These are phyloP conservation scores for Podabrus alpinus DNA, from an alignment of 2,888 invertebrate species.

Conservation along the genomic window DNA sequence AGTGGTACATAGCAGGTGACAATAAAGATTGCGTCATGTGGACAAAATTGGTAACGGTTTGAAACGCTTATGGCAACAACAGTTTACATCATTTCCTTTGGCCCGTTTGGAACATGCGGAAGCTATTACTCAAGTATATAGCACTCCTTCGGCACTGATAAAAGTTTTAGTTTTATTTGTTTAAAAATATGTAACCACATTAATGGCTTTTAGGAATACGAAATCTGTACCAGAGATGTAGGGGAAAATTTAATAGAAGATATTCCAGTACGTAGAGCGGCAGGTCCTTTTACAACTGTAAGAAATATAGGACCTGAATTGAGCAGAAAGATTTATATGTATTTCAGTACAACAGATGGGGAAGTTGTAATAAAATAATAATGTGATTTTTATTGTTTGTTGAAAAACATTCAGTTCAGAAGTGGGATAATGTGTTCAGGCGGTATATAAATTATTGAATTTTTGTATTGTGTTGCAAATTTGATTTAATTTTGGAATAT, in stretches of 20 bases:
- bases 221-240: slow-evolving; percentile 56
- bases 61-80: slow-evolving; percentile 81
- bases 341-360: slow-evolving; percentile 70
- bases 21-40: slow-evolving; percentile 76
- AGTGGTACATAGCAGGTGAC: slow-evolving; percentile 77
- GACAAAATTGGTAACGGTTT: slow-evolving; percentile 73
- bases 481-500: no score
- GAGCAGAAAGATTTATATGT: slow-evolving; percentile 72
- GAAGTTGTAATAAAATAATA: slow-evolving; percentile 42
- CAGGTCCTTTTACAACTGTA: slow-evolving; percentile 67
- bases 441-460: no score
- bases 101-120: slow-evolving; percentile 81
- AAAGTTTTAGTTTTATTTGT: slow-evolving; percentile 57
- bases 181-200: neutral
- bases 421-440: no score
- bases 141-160: slow-evolving; percentile 68
- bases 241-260: slow-evolving; percentile 67
- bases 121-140: slow-evolving; percentile 72
- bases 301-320: slow-evolving; percentile 82
- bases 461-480: no score
- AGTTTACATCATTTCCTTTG: slow-evolving; percentile 76
- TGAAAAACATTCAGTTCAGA: no score
- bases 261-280: slow-evolving; percentile 74
- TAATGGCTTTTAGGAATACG: slow-evolving; percentile 61
- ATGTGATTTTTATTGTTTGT: no score